Conservation (phyloP, 2,888 invertebrate genomes). For the Neoaliturus tenellus region DNA sequence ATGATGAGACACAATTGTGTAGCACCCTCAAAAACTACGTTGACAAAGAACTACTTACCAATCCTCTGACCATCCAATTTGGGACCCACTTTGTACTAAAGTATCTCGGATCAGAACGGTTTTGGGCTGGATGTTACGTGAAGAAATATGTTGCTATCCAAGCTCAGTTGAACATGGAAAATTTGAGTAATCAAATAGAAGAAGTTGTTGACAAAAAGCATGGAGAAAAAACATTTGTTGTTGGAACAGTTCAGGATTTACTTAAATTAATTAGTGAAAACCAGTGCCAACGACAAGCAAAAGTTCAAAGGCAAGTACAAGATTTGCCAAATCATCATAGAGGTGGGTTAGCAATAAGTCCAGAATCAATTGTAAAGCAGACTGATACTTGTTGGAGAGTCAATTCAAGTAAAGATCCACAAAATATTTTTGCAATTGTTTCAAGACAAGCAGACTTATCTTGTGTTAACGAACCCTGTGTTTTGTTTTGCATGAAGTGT, state of each 20-base stretch:
- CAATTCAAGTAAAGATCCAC: conserved; percentile 56
- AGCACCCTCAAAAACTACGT: conserved; percentile 54
- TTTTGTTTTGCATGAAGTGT: conserved; percentile 49
- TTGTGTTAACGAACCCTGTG: conserved; percentile 8
- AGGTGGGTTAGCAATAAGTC: conserved; percentile 52
- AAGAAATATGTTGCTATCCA: conserved; percentile 57
- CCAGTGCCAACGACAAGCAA: conserved; percentile 57
- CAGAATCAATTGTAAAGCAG: conserved; percentile 53
- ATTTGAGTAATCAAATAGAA: conserved; percentile 58
- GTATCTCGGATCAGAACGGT: conserved; percentile 56
- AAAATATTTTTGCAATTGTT: conserved; percentile 58
- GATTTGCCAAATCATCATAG: conserved; percentile 57
- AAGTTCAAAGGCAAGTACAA: conserved; percentile 57
- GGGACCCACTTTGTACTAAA: conserved; percentile 58
- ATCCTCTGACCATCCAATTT: conserved; percentile 56
- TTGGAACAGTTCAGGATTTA: conserved; percentile 59
- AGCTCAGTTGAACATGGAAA: conserved; percentile 59
- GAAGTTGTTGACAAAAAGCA: conserved; percentile 36
- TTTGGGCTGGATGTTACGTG: conserved; percentile 61
- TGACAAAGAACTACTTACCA: conserved; percentile 38
- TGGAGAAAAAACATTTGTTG: conserved; percentile 46
- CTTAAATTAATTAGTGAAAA: conserved; percentile 60
- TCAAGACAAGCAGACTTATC: not conserved
- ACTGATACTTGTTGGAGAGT: conserved; percentile 56
- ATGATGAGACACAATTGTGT: conserved; percentile 45